Evolutionary conservation across 2,888 invertebrate species (phyloP).

Genomic region (Barypeithes pellucidus): DNA sequence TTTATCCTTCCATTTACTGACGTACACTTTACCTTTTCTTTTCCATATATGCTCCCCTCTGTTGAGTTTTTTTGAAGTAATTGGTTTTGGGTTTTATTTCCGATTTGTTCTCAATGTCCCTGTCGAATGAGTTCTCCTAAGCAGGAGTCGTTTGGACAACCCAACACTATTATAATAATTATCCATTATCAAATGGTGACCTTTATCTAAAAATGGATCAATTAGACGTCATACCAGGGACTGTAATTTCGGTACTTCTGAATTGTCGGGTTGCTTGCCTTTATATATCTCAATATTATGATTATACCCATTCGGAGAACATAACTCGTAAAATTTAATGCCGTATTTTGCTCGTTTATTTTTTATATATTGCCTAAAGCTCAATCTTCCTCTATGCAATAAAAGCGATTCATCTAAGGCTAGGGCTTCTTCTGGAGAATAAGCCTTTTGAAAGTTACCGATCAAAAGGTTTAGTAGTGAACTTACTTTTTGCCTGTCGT

Average conservation of each 20-base stretch:
- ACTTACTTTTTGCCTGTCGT: background rate
- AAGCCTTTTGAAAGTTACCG: slow-evolving; percentile 5
- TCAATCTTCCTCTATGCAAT: no score
- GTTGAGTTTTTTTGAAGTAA: background rate
- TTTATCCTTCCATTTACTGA: slow-evolving; percentile 54
- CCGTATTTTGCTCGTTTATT: no score
- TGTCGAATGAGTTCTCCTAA: slow-evolving; percentile 49
- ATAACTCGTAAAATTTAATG: slow-evolving; percentile 57
- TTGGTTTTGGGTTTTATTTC: slow-evolving; percentile 43
- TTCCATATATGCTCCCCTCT: no score
- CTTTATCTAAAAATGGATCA: slow-evolving; percentile 18
- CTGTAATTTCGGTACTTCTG: slow-evolving; percentile 16
- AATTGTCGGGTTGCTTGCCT: slow-evolving; percentile 49
- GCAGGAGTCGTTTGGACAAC: background rate
- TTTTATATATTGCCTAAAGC: no score
- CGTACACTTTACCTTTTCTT: background rate
- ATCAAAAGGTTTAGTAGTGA: slow-evolving; percentile 3
- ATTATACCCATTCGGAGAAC: slow-evolving; percentile 56
- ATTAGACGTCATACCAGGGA: slow-evolving; percentile 11
- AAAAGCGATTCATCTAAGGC: no score
- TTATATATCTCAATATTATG: slow-evolving; percentile 55
- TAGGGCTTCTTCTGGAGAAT: no score
- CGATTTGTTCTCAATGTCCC: slow-evolving; percentile 49
- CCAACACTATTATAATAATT: slow-evolving; percentile 22
- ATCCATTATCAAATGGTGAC: slow-evolving; percentile 32